Evolutionary conservation across 1,140 invertebrate genomes (phyloP), one percentile per base, ranked within the genome.

Genomic region (Venustaconcha ellipsiformis): DNA sequence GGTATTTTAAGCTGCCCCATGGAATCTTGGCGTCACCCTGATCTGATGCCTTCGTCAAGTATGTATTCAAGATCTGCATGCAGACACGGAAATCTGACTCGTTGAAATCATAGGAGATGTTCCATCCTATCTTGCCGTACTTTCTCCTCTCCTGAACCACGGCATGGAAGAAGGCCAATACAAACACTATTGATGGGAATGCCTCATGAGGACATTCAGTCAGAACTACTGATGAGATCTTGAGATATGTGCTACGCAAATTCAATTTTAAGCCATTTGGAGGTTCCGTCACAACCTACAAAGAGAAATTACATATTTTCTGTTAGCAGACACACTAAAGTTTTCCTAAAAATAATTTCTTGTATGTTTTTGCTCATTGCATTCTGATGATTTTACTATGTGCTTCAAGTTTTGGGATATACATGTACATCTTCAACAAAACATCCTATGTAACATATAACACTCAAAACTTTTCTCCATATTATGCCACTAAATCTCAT

Each of bases 81-180:
- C 95, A 96, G 18, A 97, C 95, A 72, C 93, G 93, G 86, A 97
- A 97, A 91, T 98, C 96, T 0, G 95, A 95, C 89, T 97, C 95
- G 85, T 95, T 96, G 88, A 97, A 97, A 90, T 97, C 96, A 86
- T 97, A 97, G 62, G 92, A 92, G 74, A 97, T 95, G 85, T 97
- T 98, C 96, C 96, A 97, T 2, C 96, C 96, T 71, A 97, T 95
- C 90, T 97, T 97, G 82, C 94, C 95, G 86, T 97, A 97, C 88
- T 96, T 97, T 81, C 95, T 92, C 64, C 96, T 92, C 88, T 97
- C 96, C 93, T 95, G 84, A 17, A 97, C 93, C 4, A 97, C 95
- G 37, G 95, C 95, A 87, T 97, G 96, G 90, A 97, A 97, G 90
- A 97, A 97, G 1, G 95, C 94, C 13, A 97, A 89, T 1, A 96